Base-by-base conservation (phyloP, 2,113 vertebrate species). In the Morone saxatilis region DNA sequence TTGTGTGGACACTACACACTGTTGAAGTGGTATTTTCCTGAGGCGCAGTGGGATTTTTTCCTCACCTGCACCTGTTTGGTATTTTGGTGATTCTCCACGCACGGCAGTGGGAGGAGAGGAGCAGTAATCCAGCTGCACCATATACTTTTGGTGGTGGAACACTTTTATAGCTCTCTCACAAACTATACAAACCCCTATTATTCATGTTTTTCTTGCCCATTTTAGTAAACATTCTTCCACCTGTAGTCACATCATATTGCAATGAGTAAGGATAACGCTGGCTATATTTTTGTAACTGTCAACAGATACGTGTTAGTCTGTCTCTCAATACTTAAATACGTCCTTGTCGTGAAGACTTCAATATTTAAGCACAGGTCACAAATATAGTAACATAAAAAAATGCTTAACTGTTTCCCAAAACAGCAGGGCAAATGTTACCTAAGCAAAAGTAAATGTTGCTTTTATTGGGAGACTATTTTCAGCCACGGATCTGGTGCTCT, bases 11-110 rank as follows among this genome's bases (percentile, higher is more conserved):
- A 38, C 56, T 60, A 65, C 76, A n/a, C 22, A 38, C 31, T 76
- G 75, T 80, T 89, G 78, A 88, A 82, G 70, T 86, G 74, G 79
- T 85, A 80, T 86, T 89, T 86, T 86, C 75, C 75, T 80, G 69
- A 78, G 81, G 85, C 67, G 25, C 71, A 59, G 76, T 38, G 63
- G 78, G 76, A 85, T 84, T 84, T 74, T 71, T 76, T 2, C 53
- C 11, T 84, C 54, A 65, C 69, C 48, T 69, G 83, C 45, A 40
- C 40, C 72, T 87, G 48, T 86, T 90, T 3, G 54, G 45, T 85
- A 76, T 84, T 86, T 81, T 86, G 83, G 72, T 73, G 76, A 65
- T 73, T 80, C 65, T 74, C 14, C 1, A 0, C 0, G 12, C 40
- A 51, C 61, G 10, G 11, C 83, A 68, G 75, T 72, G 56, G 76